Conservation (phyloP, 2,113 vertebrate species). For the Scatophagus argus region DNA sequence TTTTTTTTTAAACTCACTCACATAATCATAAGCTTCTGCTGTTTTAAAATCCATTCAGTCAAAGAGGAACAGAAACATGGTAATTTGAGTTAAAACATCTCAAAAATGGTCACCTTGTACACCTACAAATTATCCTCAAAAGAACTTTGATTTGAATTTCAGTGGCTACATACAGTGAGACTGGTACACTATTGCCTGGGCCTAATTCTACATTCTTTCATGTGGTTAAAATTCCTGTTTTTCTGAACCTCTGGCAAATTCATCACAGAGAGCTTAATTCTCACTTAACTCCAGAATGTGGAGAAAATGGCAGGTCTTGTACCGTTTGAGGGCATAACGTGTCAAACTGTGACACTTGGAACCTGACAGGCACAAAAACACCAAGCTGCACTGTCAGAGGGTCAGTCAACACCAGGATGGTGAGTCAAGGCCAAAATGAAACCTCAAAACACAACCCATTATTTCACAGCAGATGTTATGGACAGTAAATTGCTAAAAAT, state of each 20-base stretch:
- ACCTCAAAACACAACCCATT: too few relatives aligned
- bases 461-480: neutral
- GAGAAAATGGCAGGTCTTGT: neutral
- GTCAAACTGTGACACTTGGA: neutral
- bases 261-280: constrained; percentile 11
- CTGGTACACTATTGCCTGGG: neutral
- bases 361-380: neutral
- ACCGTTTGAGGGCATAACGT: neutral
- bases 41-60: constrained; percentile 48
- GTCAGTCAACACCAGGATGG: neutral
- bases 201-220: neutral
- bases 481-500: too few relatives aligned
- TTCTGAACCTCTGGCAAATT: too few relatives aligned
- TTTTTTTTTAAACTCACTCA: neutral
- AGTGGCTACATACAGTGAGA: neutral
- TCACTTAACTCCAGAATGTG: neutral
- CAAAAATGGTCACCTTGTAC: constrained; percentile 12
- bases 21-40: constrained; percentile 6
- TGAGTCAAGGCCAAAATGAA: neutral
- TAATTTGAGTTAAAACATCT: constrained; percentile 4
- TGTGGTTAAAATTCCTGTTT: neutral
- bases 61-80: constrained; percentile 18
- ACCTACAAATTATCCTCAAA: constrained; percentile 20
- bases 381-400: too few relatives aligned
- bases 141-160: constrained; percentile 28